Evolutionary conservation across 1,140 invertebrate species (phyloP).

Genomic region (Caenorhabditis brenneri): DNA sequence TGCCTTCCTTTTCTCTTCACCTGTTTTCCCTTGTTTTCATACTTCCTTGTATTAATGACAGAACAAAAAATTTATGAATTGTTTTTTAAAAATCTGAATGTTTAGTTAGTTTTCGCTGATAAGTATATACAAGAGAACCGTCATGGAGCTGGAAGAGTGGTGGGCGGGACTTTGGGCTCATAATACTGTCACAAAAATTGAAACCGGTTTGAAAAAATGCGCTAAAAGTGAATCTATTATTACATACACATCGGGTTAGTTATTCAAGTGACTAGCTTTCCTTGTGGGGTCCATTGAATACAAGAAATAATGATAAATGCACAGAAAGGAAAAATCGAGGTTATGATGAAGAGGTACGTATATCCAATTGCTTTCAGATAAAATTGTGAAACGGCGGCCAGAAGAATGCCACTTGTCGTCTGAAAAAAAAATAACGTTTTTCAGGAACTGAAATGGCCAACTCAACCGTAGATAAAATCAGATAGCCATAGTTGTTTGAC

Average conservation of each 20-base stretch:
- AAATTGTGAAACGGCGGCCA: conserved; percentile 63
- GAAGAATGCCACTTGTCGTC: conserved; percentile 64
- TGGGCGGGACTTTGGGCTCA: background rate
- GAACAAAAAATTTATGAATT: no score
- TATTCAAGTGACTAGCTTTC: conserved; percentile 54
- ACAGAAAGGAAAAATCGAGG: conserved; percentile 67
- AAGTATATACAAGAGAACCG: background rate
- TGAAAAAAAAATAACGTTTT: conserved; percentile 9
- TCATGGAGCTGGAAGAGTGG: background rate
- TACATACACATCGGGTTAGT: background rate
- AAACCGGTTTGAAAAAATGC: background rate
- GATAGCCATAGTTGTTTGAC: conserved; percentile 65
- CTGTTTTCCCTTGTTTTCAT: no score
- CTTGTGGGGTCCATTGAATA: conserved; percentile 67
- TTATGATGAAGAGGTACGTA: conserved; percentile 67
- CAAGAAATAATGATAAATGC: conserved; percentile 66
- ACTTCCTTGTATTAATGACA: no score
- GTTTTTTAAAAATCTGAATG: no score
- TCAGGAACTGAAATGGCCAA: background rate
- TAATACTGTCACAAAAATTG: background rate
- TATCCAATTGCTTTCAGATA: conserved; percentile 65
- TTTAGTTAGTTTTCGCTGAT: no score
- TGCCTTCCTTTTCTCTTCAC: no score
- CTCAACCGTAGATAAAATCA: conserved; percentile 70
- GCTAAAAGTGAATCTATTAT: background rate